These are phyloP conservation scores for Reinhardtius hippoglossoides DNA, from an alignment of 2,113 vertebrate genomes.

Conservation along the genomic window DNA sequence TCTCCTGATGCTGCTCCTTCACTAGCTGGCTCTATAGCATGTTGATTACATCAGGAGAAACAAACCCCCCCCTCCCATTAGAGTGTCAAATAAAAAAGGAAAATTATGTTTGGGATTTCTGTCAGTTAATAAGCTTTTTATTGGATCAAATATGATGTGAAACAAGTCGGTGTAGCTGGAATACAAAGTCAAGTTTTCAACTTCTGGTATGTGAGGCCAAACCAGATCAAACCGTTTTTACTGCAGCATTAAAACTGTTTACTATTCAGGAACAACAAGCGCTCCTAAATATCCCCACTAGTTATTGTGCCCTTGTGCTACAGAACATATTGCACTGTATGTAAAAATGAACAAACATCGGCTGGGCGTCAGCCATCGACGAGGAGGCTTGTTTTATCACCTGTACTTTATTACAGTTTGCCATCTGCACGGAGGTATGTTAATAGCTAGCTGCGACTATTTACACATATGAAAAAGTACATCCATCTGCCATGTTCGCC, in stretches of 20 bases:
- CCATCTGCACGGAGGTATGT: constrained; percentile 87
- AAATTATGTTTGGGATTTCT: neutral
- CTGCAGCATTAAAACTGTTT: constrained; percentile 78
- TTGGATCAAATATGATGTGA: constrained; percentile 36
- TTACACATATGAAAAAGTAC: constrained; percentile 85
- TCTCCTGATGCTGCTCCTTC: constrained; percentile 32
- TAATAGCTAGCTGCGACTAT: constrained; percentile 86
- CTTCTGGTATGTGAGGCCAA: constrained; percentile 55
- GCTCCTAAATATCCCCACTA: constrained; percentile 79
- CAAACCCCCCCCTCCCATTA: constrained; percentile 18
- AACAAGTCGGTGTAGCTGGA: constrained; percentile 29
- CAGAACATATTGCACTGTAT: constrained; percentile 82
- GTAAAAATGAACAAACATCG: constrained; percentile 83
- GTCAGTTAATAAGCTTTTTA: constrained; percentile 10
- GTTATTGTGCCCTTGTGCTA: constrained; percentile 81
- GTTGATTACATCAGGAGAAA: constrained; percentile 15
- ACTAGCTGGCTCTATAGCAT: constrained; percentile 35
- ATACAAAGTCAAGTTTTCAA: constrained; percentile 62
- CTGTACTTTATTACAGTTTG: constrained; percentile 86
- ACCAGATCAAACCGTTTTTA: constrained; percentile 75
- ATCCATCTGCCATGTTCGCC: constrained; percentile 87
- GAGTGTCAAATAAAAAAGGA: constrained; percentile 10
- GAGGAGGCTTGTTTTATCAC: constrained; percentile 82
- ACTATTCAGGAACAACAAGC: constrained; percentile 81
- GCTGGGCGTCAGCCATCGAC: constrained; percentile 78